Evolutionary conservation across 2,797 vertebrate genomes (phyloP).

Genomic region (Acipenser oxyrinchus): DNA sequence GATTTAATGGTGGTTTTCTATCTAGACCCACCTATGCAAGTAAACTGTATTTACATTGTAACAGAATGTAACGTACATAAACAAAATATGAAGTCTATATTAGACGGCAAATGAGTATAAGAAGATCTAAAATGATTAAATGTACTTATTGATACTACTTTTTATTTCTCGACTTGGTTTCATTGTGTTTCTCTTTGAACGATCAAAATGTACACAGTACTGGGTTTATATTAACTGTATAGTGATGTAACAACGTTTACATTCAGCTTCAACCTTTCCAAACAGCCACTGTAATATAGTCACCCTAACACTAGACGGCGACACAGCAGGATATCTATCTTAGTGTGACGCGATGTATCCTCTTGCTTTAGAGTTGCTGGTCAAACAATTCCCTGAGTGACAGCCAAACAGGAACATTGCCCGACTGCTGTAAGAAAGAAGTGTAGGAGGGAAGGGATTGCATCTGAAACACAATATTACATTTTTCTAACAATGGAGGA

Average conservation of each 20-base stretch:
- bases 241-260: neutral
- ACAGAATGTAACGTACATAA: neutral
- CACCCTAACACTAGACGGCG: constrained; percentile 12
- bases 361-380: neutral
- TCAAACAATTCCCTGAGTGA: constrained; percentile 7
- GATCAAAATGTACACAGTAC: too few species aligned
- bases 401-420: constrained; percentile 11
- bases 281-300: neutral
- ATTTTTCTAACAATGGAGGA: constrained; percentile 46
- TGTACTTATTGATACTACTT: too few species aligned
- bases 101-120: too few species aligned
- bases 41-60: neutral
- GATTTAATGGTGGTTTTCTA: too few species aligned
- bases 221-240: neutral
- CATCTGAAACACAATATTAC: neutral
- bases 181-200: too few species aligned
- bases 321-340: neutral
- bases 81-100: too few species aligned
- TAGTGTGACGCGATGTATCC: too few species aligned
- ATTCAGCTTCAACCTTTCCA: neutral
- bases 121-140: too few species aligned
- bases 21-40: neutral
- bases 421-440: neutral
- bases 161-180: too few species aligned
- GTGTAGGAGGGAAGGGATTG: neutral